Evolutionary conservation across 2,113 vertebrate genomes (phyloP).

Genomic region (Tylochromis polylepis): DNA sequence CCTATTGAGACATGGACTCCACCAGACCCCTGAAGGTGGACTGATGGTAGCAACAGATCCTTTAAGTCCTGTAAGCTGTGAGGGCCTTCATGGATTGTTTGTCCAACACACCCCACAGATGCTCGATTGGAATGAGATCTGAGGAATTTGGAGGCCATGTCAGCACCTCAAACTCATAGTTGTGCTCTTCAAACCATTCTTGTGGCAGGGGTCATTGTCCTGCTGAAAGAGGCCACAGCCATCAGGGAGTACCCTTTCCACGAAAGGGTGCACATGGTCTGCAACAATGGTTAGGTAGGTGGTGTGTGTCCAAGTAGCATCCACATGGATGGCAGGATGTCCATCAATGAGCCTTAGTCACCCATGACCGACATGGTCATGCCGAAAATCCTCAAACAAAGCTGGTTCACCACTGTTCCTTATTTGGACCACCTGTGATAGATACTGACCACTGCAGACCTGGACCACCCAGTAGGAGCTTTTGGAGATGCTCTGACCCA

Average conservation of each 20-base stretch:
- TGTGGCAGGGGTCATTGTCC: background rate
- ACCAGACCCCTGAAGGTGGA: background rate
- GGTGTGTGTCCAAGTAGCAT: background rate
- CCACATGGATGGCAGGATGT: background rate
- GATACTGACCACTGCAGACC: background rate
- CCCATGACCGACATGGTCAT: no score
- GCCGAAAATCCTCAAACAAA: no score
- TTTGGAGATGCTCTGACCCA: background rate
- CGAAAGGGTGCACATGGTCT: background rate
- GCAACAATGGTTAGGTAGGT: background rate
- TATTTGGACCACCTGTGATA: background rate
- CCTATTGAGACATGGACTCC: background rate
- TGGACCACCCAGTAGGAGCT: background rate
- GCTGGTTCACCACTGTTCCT: background rate
- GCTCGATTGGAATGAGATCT: background rate
- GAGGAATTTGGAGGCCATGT: background rate
- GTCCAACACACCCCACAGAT: background rate
- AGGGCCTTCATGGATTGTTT: fast-evolving
- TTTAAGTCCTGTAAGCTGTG: background rate
- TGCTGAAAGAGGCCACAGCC: background rate
- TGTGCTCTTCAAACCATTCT: background rate
- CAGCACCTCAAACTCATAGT: background rate
- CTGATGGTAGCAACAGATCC: background rate
- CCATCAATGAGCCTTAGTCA: background rate
- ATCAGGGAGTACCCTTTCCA: background rate